These are phyloP conservation scores for Proteles cristata DNA, from an alignment of 2,113 vertebrate species.

Conservation along the genomic window DNA sequence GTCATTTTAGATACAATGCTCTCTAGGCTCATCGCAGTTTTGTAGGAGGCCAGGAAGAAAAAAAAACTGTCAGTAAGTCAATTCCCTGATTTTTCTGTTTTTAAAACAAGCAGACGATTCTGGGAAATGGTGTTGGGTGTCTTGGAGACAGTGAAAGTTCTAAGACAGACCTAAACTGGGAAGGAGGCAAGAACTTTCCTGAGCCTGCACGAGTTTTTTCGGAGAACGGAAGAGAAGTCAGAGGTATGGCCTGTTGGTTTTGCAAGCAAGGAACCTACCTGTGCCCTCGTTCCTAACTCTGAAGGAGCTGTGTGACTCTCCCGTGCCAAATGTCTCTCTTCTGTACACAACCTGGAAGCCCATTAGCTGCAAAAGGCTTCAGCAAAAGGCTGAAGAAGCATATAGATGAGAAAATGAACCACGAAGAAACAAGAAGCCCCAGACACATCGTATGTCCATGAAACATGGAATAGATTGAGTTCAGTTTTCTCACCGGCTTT, in stretches of 20 bases:
- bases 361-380: background rate
- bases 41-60: background rate
- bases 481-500: background rate
- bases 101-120: background rate
- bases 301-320: too few species aligned
- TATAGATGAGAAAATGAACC: background rate
- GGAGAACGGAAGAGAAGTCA: background rate
- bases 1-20: background rate
- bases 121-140: background rate
- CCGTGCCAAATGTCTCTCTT: background rate
- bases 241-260: background rate
- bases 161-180: too few species aligned
- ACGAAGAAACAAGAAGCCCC: background rate
- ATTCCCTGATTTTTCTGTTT: background rate
- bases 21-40: background rate
- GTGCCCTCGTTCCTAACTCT: fast-evolving
- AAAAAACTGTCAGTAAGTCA: background rate
- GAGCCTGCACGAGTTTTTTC: background rate
- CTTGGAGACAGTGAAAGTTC: too few species aligned
- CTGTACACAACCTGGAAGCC: fast-evolving
- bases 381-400: background rate
- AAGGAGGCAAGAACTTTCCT: background rate
- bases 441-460: fast-evolving
- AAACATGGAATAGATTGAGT: background rate
- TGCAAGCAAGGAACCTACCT: background rate